phyloP scores from a whole-genome alignment of 1,140 invertebrate genomes.

The Drusus annulatus region DNA sequence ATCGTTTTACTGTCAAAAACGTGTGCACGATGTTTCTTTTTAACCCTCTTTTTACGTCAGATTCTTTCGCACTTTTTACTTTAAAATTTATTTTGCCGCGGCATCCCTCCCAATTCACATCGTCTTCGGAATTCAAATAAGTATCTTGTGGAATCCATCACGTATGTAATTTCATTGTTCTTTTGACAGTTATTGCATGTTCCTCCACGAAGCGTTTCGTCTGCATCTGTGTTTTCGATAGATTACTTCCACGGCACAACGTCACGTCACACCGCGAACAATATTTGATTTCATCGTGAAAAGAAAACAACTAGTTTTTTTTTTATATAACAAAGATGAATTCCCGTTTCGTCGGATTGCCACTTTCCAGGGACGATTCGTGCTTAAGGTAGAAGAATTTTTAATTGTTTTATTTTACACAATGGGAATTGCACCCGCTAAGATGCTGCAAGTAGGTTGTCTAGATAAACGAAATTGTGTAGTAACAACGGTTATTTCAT shows the following conservation, averaged over 20 bases:
- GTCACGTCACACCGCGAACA: background rate
- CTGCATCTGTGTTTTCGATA: background rate
- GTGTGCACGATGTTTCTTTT: background rate
- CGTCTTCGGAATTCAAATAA: constrained; percentile 57
- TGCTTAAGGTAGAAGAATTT: no score
- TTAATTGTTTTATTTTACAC: no score
- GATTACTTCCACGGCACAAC: background rate
- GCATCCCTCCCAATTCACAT: background rate
- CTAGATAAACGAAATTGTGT: no score
- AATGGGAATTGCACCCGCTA: no score
- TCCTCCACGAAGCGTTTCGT: constrained; percentile 1
- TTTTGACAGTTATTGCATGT: constrained; percentile 56
- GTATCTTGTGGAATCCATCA: constrained; percentile 55
- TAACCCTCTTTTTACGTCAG: background rate
- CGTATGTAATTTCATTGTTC: constrained; percentile 56
- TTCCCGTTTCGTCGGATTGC: no score
- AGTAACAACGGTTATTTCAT: no score
- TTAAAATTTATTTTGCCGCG: constrained; percentile 8
- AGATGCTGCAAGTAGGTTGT: no score
- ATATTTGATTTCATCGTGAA: no score
- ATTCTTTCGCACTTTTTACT: constrained; percentile 17
- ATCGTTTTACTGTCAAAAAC: no score
- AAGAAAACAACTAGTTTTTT: no score
- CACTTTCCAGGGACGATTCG: no score
- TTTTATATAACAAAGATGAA: no score